Conservation (phyloP, 1,140 invertebrate genomes). For the Drosophila oshimai region DNA sequence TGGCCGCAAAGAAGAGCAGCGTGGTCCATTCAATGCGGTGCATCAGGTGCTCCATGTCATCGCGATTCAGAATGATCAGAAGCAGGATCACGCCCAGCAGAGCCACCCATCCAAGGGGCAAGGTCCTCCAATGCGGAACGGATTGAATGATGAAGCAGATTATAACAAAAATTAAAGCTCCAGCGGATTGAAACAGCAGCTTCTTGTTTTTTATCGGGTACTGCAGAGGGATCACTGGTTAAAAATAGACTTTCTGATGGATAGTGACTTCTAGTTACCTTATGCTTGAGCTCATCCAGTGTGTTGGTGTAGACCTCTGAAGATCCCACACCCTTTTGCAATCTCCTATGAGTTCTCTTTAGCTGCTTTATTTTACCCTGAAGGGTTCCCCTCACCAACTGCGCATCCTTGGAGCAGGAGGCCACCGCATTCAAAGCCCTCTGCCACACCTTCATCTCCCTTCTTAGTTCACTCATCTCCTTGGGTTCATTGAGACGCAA, state of each 20-base stretch:
- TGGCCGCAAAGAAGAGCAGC: conserved; percentile 89
- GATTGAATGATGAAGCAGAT: conserved; percentile 89
- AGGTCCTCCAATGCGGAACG: conserved; percentile 84
- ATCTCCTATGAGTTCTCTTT: conserved; percentile 85
- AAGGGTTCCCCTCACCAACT: conserved; percentile 87
- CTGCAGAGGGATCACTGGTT: conserved; percentile 76
- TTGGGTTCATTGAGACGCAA: conserved; percentile 87
- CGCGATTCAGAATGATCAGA: conserved; percentile 86
- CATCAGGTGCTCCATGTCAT: conserved; percentile 89
- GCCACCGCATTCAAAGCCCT: conserved; percentile 87
- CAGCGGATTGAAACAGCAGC: conserved; percentile 87
- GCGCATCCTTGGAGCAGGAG: conserved; percentile 89
- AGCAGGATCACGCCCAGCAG: conserved; percentile 88
- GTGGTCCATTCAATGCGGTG: conserved; percentile 92
- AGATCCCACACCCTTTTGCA: conserved; percentile 84
- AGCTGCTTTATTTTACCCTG: conserved; percentile 86
- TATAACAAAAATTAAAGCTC: conserved; percentile 86
- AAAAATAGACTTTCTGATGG: not conserved
- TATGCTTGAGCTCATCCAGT: conserved; percentile 86
- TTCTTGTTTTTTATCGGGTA: conserved; percentile 88
- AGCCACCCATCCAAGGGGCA: conserved; percentile 90
- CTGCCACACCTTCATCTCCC: conserved; percentile 90
- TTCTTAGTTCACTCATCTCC: conserved; percentile 87
- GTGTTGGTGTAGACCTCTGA: conserved; percentile 86
- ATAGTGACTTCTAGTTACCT: conserved; percentile 62